phyloP scores from a whole-genome alignment of 2,888 invertebrate genomes.

The Tanypteryx hageni region DNA sequence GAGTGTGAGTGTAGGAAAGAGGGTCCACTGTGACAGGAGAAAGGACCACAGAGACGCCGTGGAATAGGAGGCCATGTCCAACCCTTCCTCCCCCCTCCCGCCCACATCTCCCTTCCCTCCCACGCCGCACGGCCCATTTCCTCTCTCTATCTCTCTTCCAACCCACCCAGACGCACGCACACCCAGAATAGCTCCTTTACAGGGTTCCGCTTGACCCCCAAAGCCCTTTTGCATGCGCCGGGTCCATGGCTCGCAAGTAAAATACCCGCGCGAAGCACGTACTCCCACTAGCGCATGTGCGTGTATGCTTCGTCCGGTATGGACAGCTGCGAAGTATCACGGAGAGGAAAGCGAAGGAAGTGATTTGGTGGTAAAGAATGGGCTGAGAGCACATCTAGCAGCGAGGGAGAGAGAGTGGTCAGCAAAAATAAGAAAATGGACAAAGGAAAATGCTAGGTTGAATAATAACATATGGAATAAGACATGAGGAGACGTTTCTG shows the following conservation, averaged over 20 bases:
- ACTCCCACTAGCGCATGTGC: background rate
- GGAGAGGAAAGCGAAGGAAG: background rate
- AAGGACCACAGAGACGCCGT: background rate
- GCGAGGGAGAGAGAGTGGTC: too few relatives aligned
- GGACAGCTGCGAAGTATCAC: background rate
- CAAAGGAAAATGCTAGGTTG: too few relatives aligned
- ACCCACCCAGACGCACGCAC: background rate
- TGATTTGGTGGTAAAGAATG: background rate
- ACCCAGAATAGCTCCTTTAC: background rate
- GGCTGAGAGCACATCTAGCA: too few relatives aligned
- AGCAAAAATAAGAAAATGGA: too few relatives aligned
- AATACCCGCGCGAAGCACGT: background rate
- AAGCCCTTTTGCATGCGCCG: background rate
- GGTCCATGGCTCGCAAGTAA: background rate
- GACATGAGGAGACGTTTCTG: too few relatives aligned
- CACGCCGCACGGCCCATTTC: background rate
- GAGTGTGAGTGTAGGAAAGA: background rate
- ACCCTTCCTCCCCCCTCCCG: too few relatives aligned
- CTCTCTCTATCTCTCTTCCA: background rate
- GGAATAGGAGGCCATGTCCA: too few relatives aligned
- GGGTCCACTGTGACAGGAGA: slow-evolving; percentile 7
- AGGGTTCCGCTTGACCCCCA: slow-evolving; percentile 22
- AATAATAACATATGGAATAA: too few relatives aligned
- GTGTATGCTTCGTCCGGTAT: background rate
- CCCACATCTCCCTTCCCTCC: too few relatives aligned